Percentiles rank a stretch among this genome's conserved stretches.
Conservation (phyloP, 2,113 vertebrate species). For the Catharus fuscescens region DNA sequence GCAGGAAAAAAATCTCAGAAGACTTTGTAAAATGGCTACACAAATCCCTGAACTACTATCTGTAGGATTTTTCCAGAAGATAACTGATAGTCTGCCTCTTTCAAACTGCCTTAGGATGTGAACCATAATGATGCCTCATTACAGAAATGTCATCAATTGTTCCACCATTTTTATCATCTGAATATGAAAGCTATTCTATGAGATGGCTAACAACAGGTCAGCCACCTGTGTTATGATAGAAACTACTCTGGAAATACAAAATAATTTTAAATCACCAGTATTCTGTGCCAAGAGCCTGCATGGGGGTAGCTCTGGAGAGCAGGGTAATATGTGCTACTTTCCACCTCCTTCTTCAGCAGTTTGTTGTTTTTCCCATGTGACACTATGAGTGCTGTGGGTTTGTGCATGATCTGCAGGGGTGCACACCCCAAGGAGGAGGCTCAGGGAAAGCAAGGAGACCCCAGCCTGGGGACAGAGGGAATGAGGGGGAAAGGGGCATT, state of each 20-base stretch:
- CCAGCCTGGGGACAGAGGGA: neutral
- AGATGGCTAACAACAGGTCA: neutral
- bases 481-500: fast-evolving
- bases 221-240: neutral
- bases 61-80: neutral
- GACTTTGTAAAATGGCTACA: neutral
- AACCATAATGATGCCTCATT: slow-evolving; percentile 1
- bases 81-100: neutral
- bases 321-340: neutral
- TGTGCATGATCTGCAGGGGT: neutral
- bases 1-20: neutral
- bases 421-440: fast-evolving
- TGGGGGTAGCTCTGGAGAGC: neutral
- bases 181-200: neutral
- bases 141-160: slow-evolving; percentile 13
- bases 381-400: neutral
- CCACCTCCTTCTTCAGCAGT: neutral
- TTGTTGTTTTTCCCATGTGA: neutral
- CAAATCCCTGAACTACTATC: neutral
- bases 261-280: neutral
- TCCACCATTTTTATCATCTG: slow-evolving; percentile 1
- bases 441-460: neutral
- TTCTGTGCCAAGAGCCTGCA: neutral
- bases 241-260: neutral
- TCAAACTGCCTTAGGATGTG: neutral